A percentile compares a stretch with the other conserved stretches of the same genome.
These are phyloP conservation scores for Parauchenoglanis ngamensis DNA, from an alignment of 2,797 vertebrate species.

Conservation along the genomic window DNA sequence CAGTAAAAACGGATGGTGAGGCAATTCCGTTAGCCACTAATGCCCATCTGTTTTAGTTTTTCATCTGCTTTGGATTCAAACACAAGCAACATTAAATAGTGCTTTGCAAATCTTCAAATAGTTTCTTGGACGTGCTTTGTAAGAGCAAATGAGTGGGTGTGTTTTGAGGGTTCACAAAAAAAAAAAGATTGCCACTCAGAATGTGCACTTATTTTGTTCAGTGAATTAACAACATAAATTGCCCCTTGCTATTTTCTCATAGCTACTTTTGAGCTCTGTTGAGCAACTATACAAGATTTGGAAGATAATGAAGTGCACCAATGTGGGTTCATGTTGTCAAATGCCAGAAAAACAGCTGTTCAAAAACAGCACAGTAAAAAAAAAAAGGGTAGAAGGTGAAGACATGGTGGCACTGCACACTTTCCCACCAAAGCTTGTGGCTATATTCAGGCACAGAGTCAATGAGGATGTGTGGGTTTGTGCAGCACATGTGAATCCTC, in stretches of 20 bases:
- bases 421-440: not conserved
- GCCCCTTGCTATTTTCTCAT: not conserved
- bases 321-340: constrained; percentile 5
- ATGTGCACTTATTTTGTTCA: constrained; percentile 12
- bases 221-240: constrained; percentile 19
- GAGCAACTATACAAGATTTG: not conserved
- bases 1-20: constrained; percentile 15
- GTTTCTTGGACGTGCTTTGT: constrained; percentile 3
- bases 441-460: not conserved
- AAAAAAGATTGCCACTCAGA: not conserved
- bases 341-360: not conserved
- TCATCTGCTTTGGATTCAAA: not conserved
- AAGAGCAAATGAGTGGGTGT: not conserved
- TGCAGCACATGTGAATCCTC: not conserved
- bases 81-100: constrained; percentile 2
- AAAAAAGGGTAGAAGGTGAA: not conserved
- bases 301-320: constrained; percentile 17
- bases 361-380: not conserved
- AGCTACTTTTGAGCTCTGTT: not conserved
- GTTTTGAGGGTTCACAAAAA: not conserved
- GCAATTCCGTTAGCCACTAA: constrained; percentile 1
- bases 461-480: not conserved
- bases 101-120: constrained; percentile 1
- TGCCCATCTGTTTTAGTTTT: constrained; percentile 26
- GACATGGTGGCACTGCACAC: not conserved